phyloP scores from a whole-genome alignment of 1,140 invertebrate species.

The Spodoptera frugiperda region DNA sequence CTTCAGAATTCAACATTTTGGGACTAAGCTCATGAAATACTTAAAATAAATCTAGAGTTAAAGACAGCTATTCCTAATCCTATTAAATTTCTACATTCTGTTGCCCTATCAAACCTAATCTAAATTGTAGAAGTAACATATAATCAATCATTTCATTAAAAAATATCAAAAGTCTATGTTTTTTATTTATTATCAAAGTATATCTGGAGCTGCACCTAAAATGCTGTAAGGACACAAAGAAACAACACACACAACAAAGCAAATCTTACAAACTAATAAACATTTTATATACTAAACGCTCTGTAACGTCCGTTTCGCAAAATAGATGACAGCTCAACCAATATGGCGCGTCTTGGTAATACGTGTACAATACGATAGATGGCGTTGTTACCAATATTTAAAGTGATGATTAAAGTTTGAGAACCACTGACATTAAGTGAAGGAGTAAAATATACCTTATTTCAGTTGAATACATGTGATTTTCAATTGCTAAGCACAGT shows the following conservation, averaged over 20 bases:
- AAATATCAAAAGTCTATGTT: background rate
- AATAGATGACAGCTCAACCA: slow-evolving; percentile 13
- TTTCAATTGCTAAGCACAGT: no score
- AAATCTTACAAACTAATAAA: slow-evolving; percentile 14
- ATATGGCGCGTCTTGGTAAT: slow-evolving; percentile 18
- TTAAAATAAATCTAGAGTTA: no score
- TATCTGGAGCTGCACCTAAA: background rate
- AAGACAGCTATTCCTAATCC: no score
- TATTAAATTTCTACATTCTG: no score
- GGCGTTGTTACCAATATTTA: slow-evolving; percentile 9
- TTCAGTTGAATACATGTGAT: background rate
- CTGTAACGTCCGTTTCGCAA: slow-evolving; percentile 23
- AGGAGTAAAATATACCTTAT: no score
- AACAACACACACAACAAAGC: slow-evolving; percentile 8
- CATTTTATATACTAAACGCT: background rate
- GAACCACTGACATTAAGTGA: background rate
- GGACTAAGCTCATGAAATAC: no score
- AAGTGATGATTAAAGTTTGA: background rate
- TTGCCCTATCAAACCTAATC: no score
- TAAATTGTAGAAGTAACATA: no score
- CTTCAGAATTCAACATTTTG: no score
- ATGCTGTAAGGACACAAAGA: slow-evolving; percentile 19
- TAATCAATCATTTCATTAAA: no score
- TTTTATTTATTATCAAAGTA: no score
- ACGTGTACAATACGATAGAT: background rate